Percentiles rank a stretch among this genome's conserved stretches.
Evolutionary conservation across 2,888 invertebrate species (phyloP).

Genomic region (Dryomyza anilis): DNA sequence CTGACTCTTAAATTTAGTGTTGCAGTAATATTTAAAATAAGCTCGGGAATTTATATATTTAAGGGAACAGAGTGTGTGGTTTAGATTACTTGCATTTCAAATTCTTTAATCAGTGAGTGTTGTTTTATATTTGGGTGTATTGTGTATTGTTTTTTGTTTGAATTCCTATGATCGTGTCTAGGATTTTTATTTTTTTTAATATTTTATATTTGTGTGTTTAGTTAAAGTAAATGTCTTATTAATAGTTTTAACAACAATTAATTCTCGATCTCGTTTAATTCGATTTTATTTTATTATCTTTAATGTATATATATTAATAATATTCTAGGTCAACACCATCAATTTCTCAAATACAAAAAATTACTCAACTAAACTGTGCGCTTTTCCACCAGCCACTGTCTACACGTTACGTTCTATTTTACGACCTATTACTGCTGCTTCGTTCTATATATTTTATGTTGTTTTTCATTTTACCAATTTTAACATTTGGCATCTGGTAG

Average conservation of each 20-base stretch:
- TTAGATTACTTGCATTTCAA: too few species aligned
- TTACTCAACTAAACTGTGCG: background rate
- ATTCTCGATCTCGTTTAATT: conserved; percentile 1
- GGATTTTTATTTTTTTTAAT: conserved; percentile 30
- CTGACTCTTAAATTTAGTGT: conserved; percentile 29
- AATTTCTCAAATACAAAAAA: conserved; percentile 7
- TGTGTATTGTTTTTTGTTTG: conserved; percentile 41
- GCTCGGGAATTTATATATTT: conserved; percentile 24
- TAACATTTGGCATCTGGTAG: too few species aligned
- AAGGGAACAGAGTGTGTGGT: too few species aligned
- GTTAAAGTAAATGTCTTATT: background rate
- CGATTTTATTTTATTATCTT: background rate
- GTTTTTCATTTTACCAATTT: too few species aligned
- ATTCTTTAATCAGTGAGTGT: too few species aligned
- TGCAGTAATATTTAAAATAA: conserved; percentile 29
- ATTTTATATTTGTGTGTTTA: conserved; percentile 10
- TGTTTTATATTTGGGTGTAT: conserved; percentile 34
- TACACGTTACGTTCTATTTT: too few species aligned
- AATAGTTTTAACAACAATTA: conserved; percentile 3
- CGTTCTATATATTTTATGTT: too few species aligned
- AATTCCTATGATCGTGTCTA: conserved; percentile 38
- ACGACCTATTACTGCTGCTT: too few species aligned
- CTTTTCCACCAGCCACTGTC: too few species aligned
- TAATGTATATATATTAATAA: background rate
- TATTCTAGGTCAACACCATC: background rate